A percentile compares a stretch with the other conserved stretches of the same genome.
phyloP scores from a whole-genome alignment of 2,113 vertebrate species.

The Myotis brandtii region DNA sequence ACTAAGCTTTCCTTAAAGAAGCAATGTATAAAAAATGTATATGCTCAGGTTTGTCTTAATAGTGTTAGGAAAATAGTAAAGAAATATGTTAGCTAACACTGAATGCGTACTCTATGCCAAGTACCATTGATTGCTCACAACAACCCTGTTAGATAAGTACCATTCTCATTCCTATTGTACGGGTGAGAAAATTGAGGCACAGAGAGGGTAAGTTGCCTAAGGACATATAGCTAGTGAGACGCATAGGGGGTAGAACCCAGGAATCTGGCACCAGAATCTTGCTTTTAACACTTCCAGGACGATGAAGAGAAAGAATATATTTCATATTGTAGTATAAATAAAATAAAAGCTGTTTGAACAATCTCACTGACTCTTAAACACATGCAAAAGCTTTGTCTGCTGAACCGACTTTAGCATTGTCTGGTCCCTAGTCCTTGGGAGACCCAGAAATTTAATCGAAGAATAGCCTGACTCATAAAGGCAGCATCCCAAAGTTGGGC shows the following conservation, averaged over 20 bases:
- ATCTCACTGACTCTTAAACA: not conserved
- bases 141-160: not conserved
- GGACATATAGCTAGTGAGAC: not conserved
- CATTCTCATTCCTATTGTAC: not conserved
- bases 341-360: not conserved
- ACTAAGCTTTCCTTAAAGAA: not conserved
- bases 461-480: slow-evolving; percentile 25
- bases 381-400: slow-evolving; percentile 1
- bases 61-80: not conserved
- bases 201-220: not conserved
- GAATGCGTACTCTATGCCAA: not conserved
- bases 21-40: too few species aligned
- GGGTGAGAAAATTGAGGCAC: not conserved
- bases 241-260: not conserved
- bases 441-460: not conserved
- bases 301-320: not conserved
- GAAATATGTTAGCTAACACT: not conserved
- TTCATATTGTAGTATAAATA: not conserved
- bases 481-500: not conserved
- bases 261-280: not conserved
- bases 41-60: not conserved
- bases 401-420: not conserved
- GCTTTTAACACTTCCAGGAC: not conserved
- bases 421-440: not conserved
- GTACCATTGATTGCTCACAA: not conserved